Evolutionary conservation across 1,140 invertebrate genomes (phyloP), one percentile per base, ranked within the genome.

Genomic region (Macrotrachela quadricornifera): DNA sequence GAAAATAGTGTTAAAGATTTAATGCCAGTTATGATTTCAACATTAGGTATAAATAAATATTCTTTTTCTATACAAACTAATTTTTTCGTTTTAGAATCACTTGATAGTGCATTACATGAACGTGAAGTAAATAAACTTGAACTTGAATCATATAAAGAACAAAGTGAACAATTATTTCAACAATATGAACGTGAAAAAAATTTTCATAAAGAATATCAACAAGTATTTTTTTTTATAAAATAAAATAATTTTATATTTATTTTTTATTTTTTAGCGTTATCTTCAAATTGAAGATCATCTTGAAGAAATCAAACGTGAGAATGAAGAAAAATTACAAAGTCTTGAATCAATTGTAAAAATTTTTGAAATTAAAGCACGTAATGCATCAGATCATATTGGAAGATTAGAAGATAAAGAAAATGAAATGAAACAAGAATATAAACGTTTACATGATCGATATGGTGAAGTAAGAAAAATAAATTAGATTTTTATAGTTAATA

Each of bases 141-240:
- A 71, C 68, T 96, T 56, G 94, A 99, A 71, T 72, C 99, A 43
- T 72, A 96, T 45, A 77, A 86, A 51, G 94, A 99, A 72, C 94
- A 99, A 66, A 97, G 99, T 68, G 92, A 97, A 69, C 92, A 99
- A 69, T 76, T 99, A 49, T 80, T 95, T 37, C 95, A 87, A 12
- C 92, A 97, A 64, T 99, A 96, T 75, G 92, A 99, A 73, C 76
- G 92, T 58, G 92, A 99, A 71, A 97, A 96, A 69, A 82, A 87
- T 59, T 79, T 88, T 18, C 74, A 91, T 60, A 95, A 94, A 73
- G 78, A 79, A 61, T 76, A 88, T 9, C 91, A 97, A 73, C 46
- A 52, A 30, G 21, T 30, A 30, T 4, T 30, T 30, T 8, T 30
- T 8, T 30, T 30, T 2, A 30, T 2, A 30, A 30, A 37, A 16